Base-by-base conservation (phyloP, 2,797 vertebrate genomes). In the Gastrophryne carolinensis region DNA sequence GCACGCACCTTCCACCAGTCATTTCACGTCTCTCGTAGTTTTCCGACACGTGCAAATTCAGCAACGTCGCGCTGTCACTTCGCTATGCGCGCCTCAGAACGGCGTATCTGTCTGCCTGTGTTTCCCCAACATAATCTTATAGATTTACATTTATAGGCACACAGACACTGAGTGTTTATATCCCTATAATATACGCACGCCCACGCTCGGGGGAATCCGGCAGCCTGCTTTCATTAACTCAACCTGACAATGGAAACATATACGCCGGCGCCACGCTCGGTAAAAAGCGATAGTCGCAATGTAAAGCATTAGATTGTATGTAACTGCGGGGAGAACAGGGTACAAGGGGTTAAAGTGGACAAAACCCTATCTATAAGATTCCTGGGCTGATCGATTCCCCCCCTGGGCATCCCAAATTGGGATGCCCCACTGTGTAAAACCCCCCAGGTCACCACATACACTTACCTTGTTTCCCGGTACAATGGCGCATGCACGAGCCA, bases 41-140 rank as follows among this genome's bases (percentile, higher is more conserved):
- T 84, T 79, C 86, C 81, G 84, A 84, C 10, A 84, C 11, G 82
- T 82, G 83, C 85, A 84, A 83, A 66, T 80, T 79, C 81, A 87
- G 84, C 84, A 87, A 87, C 84, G 89, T 86, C 73, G 79, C 79
- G 79, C 85, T 79, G 80, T 86, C 81, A n/a, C 75, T 82, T 84
- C 81, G 77, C 81, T 83, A 81, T 84, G 85, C 88, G 89, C 80
- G 89, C 85, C 83, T 84, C 86, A 85, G 89, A 89, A 87, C 83
- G 80, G 87, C 84, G 86, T 90, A 91, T 88, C 90, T 90, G 89
- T 89, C 89, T 89, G 90, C 89, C 89, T 91, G 89, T 91, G 90
- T 88, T 91, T 90, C 87, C 87, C 80, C 85, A 87, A 90, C 81
- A 85, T 84, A 90, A 85, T 86, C 87, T 84, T 86, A 86, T 84